Base-by-base conservation (phyloP, 2,797 vertebrate genomes). In the Gymnoscopelus braueri region DNA sequence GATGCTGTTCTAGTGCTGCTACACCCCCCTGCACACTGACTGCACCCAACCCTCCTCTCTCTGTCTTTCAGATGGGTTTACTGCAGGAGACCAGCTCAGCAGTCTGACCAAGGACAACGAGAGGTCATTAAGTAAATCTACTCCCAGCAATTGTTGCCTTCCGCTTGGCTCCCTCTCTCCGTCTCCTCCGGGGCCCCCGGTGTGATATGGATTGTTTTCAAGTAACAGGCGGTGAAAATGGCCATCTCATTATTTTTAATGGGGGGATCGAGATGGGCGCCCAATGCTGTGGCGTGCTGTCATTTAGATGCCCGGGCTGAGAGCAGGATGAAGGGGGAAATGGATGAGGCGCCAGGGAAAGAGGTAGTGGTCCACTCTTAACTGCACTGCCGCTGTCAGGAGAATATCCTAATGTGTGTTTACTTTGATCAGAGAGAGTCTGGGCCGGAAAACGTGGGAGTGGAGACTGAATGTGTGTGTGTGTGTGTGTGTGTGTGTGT, bases 171-270 rank as follows among this genome's bases (percentile, higher is more conserved):
- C 76, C 74, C 77, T 44, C 39, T 44, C 65, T 73, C 77, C 64
- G 77, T 70, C 69, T 83, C 74, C 68, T 75, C 81, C 75, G 73
- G 72, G 48, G 68, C 72, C 62, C 80, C 77, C 8, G 39, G 65
- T 81, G 81, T 82, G 84, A 88, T 86, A 90, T 86, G 80, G 87
- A 89, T 88, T 92, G 85, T 92, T 92, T 93, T 89, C 87, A 84
- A 89, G 87, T 87, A 89, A 91, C 86, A 83, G 81, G 78, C 77
- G 29, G 80, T 75, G 86, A 84, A 93, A 92, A 92, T 88, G 83
- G 85, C 86, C 81, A 78, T 84, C 88, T 93, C 91, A 91, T 93
- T 93, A 93, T 91, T 92, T 94, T 90, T 92, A 93, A 93, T 93
- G 87, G 88, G n/a, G 2, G 84, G 81, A 90, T 89, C 83, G 84